phyloP scores from a whole-genome alignment of 2,113 vertebrate species.

The Dermatemys mawii region DNA sequence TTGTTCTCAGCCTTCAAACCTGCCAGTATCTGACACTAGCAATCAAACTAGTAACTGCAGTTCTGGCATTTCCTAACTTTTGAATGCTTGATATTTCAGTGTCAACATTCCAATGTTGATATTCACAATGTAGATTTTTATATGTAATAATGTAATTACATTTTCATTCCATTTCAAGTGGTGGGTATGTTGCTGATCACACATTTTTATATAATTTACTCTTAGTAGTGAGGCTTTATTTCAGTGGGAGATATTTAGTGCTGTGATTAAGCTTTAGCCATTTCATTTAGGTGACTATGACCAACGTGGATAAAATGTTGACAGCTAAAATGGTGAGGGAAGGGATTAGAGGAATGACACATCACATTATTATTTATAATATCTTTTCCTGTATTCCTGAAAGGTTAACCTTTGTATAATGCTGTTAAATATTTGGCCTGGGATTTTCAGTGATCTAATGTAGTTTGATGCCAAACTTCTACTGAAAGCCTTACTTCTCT shows the following conservation, averaged over 20 bases:
- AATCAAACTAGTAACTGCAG: background rate
- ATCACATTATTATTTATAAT: background rate
- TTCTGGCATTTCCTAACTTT: background rate
- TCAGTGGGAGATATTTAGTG: background rate
- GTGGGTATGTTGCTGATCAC: background rate
- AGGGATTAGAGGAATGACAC: background rate
- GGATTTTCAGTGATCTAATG: background rate
- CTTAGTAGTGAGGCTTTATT: background rate
- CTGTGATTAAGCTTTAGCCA: background rate
- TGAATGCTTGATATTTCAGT: background rate
- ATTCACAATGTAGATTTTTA: background rate
- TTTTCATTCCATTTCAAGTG: background rate
- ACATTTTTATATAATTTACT: too few species aligned
- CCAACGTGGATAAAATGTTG: background rate
- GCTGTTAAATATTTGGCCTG: background rate
- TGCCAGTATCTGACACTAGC: background rate
- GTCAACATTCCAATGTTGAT: background rate
- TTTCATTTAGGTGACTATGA: background rate
- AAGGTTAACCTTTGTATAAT: background rate
- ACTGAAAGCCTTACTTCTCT: rapidly evolving
- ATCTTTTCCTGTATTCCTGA: background rate
- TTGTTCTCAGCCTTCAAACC: background rate
- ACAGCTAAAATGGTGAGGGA: background rate
- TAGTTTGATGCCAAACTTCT: background rate
- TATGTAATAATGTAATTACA: background rate